Evolutionary conservation across 2,797 vertebrate genomes (phyloP).

Genomic region (Sebastes cheni): DNA sequence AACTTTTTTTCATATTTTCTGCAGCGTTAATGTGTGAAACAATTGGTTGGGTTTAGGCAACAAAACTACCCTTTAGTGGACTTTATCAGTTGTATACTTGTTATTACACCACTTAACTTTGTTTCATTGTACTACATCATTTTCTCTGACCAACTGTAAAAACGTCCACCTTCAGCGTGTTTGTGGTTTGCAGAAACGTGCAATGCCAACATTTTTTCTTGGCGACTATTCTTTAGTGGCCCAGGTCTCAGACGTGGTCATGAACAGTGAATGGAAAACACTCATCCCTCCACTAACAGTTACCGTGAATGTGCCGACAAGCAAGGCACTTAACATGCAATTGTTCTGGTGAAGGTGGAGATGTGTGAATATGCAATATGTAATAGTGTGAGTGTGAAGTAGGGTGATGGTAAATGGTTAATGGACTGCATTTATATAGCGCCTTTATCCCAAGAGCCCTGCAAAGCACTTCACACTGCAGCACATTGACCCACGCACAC

Average conservation of each 20-base stretch:
- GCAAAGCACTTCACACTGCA: background rate
- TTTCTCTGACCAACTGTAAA: background rate
- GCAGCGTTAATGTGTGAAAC: background rate
- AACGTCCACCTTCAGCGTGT: background rate
- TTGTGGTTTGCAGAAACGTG: too few species aligned
- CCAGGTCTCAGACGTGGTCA: background rate
- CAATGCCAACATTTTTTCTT: too few species aligned
- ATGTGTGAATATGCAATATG: background rate
- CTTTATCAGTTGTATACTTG: background rate
- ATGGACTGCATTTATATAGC: background rate
- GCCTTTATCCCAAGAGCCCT: background rate
- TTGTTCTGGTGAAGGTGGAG: background rate
- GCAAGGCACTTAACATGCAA: background rate
- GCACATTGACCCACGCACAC: background rate
- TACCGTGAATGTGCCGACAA: background rate
- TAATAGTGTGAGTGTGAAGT: background rate
- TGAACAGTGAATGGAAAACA: background rate
- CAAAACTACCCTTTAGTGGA: background rate
- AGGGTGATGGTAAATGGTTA: slow-evolving; percentile 1
- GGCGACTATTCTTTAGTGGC: background rate
- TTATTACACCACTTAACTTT: background rate
- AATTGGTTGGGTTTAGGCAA: background rate
- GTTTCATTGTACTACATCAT: background rate
- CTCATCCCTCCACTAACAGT: background rate
- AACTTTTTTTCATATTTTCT: too few species aligned